These are phyloP conservation scores for Coremacera marginata DNA, from an alignment of 2,888 invertebrate species.

Conservation along the genomic window DNA sequence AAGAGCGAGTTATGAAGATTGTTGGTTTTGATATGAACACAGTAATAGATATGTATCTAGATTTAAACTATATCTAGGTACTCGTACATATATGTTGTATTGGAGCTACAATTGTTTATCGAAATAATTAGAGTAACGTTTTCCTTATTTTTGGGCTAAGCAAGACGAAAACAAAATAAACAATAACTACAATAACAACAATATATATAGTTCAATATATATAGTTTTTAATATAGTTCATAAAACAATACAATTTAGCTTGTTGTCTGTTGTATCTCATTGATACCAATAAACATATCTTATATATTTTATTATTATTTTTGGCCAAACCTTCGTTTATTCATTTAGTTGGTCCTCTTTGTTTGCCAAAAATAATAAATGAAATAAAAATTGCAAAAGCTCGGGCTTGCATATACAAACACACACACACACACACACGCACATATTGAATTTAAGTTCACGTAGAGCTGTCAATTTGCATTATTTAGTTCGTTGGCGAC, in stretches of 20 bases:
- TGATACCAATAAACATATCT: conserved; percentile 23
- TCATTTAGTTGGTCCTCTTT: conserved; percentile 61
- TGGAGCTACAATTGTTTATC: too few species aligned
- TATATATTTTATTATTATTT: not conserved
- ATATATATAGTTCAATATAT: not conserved
- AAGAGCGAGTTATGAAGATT: not conserved
- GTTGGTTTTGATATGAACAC: not conserved
- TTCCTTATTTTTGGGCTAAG: too few species aligned
- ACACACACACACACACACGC: too few species aligned
- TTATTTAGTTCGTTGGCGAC: not conserved
- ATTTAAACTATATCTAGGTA: not conserved
- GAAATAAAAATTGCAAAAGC: conserved; percentile 27
- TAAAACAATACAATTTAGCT: conserved; percentile 25
- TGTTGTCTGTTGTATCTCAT: conserved; percentile 10
- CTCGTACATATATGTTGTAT: too few species aligned
- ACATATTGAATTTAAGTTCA: too few species aligned
- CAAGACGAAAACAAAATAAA: too few species aligned
- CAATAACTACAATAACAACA: not conserved
- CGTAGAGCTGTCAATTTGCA: conserved; percentile 42
- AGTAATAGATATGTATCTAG: too few species aligned
- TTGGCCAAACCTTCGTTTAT: conserved; percentile 57
- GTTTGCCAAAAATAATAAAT: conserved; percentile 59
- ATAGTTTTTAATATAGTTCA: not conserved
- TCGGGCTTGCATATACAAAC: too few species aligned
- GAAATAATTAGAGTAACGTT: too few species aligned